Conservation (phyloP, 1,140 invertebrate genomes). For the Drosophila grimshawi region DNA sequence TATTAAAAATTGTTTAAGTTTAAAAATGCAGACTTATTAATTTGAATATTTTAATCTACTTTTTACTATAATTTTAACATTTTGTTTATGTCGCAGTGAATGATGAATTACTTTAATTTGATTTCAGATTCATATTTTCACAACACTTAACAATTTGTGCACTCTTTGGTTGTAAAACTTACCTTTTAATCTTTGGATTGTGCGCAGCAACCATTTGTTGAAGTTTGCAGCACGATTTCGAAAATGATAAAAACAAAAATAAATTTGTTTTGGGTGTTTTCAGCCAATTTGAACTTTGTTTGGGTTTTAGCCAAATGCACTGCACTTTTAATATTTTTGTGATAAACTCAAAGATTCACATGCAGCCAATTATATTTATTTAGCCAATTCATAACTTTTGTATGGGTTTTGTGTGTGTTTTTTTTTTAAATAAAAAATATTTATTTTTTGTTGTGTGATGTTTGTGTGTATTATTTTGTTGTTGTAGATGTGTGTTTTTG, state of each 20-base stretch:
- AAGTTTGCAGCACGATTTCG: constrained; percentile 7
- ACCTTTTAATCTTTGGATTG: constrained; percentile 37
- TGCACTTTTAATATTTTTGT: constrained; percentile 27
- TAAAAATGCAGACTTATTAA: no score
- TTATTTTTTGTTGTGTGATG: constrained; percentile 25
- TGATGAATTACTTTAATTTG: not conserved
- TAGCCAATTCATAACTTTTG: constrained; percentile 63
- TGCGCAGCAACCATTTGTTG: constrained; percentile 35
- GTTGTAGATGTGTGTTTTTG: constrained; percentile 38
- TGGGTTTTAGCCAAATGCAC: constrained; percentile 27
- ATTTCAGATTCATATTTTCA: constrained; percentile 5
- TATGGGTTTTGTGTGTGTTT: constrained; percentile 20
- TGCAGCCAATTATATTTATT: constrained; percentile 41
- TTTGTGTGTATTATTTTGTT: constrained; percentile 22
- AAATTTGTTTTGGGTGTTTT: constrained; percentile 21
- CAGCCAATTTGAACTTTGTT: constrained; percentile 28
- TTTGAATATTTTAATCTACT: no score
- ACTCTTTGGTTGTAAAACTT: constrained; percentile 21
- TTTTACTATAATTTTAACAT: no score
- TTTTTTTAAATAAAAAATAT: constrained; percentile 39
- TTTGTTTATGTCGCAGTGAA: no score
- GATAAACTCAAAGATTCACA: constrained; percentile 46
- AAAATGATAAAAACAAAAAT: constrained; percentile 43
- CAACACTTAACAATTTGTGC: not conserved
- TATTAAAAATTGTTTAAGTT: no score